phyloP scores from a whole-genome alignment of 2,113 vertebrate genomes.

The Mus pahari region DNA sequence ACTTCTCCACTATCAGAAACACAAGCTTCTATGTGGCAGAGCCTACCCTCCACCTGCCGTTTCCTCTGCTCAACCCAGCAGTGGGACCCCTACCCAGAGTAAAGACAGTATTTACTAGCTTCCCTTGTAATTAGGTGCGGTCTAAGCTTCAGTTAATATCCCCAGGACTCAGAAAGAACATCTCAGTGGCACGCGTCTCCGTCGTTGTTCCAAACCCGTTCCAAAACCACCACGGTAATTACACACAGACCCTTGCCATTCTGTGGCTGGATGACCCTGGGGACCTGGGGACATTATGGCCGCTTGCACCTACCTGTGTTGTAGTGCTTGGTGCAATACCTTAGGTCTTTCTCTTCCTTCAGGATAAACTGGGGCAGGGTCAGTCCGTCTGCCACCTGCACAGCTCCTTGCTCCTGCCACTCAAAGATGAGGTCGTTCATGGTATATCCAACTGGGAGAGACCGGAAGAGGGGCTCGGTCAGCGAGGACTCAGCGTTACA shows the following conservation, averaged over 20 bases:
- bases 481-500: background rate
- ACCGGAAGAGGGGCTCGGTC: conserved; percentile 21
- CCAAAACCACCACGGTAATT: background rate
- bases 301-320: conserved; percentile 91
- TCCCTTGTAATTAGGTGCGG: background rate
- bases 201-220: background rate
- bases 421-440: conserved; percentile 99
- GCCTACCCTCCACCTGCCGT: background rate
- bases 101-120: background rate
- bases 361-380: conserved; percentile 98
- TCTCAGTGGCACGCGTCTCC: background rate
- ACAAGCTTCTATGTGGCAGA: background rate
- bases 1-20: background rate
- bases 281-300: background rate
- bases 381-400: conserved; percentile 97
- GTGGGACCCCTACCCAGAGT: background rate
- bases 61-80: background rate
- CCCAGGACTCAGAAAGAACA: background rate
- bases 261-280: background rate
- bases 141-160: background rate
- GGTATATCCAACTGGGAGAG: conserved; percentile 95
- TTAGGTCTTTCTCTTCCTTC: conserved; percentile 98
- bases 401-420: conserved; percentile 98
- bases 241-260: background rate
- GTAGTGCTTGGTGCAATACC: conserved; percentile 99